These are phyloP conservation scores for Deilephila porcellus DNA, from an alignment of 2,888 invertebrate species.

Conservation along the genomic window DNA sequence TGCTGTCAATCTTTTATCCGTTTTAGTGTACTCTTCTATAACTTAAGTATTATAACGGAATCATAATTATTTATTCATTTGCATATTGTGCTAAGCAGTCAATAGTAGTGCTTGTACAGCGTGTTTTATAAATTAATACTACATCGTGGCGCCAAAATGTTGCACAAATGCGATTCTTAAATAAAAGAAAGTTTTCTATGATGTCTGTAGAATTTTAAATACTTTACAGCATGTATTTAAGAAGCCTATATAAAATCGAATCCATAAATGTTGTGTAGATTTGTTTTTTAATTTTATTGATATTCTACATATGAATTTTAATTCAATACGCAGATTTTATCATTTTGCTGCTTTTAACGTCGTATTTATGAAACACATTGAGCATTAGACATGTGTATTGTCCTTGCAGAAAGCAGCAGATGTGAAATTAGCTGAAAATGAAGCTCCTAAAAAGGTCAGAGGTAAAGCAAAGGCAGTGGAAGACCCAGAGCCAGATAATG, in stretches of 20 bases:
- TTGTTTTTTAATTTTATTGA: neutral
- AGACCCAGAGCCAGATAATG: constrained; percentile 52
- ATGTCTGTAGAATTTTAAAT: neutral
- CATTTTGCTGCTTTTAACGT: neutral
- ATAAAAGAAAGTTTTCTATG: neutral
- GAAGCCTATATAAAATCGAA: neutral
- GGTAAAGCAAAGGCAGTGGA: constrained; percentile 67
- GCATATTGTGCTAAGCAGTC: neutral
- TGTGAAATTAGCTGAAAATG: constrained; percentile 64
- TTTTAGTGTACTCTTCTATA: neutral
- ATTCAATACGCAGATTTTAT: neutral
- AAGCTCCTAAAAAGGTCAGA: constrained; percentile 70
- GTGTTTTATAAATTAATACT: neutral
- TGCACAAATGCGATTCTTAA: neutral
- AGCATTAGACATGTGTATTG: constrained; percentile 13
- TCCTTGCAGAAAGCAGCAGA: constrained; percentile 72
- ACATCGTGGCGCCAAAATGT: constrained; percentile 21
- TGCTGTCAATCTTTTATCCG: neutral
- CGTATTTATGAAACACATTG: neutral
- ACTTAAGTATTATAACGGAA: neutral
- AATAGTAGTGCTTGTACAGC: neutral
- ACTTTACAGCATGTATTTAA: neutral
- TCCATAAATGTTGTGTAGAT: neutral
- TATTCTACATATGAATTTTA: constrained; percentile 4
- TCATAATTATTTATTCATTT: neutral